phyloP scores from a whole-genome alignment of 2,797 vertebrate genomes.

The Toxotes lorentzi region DNA sequence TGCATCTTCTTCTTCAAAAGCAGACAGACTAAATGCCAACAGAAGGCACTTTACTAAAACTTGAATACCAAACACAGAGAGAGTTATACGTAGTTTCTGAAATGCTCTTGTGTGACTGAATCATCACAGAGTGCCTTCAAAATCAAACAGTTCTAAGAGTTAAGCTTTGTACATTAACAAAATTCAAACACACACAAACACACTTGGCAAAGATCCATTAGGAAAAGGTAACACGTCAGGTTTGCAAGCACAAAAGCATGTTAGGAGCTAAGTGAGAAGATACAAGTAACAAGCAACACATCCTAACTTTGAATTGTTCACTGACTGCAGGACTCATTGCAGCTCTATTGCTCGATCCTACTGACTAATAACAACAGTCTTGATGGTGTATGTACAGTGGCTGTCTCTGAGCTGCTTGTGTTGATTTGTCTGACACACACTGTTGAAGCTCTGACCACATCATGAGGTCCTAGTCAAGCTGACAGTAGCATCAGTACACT shows the following conservation, averaged over 20 bases:
- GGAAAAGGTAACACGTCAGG: conserved; percentile 43
- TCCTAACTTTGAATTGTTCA: conserved; percentile 44
- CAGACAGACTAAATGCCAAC: conserved; percentile 73
- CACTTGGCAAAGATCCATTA: conserved; percentile 53
- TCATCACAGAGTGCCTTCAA: conserved; percentile 27
- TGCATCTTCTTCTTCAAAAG: conserved; percentile 57
- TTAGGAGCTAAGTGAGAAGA: conserved; percentile 52
- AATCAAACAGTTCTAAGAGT: conserved; percentile 33
- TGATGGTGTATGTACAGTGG: conserved; percentile 71
- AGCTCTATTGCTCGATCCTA: conserved; percentile 61
- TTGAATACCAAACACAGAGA: conserved; percentile 69
- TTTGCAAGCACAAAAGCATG: conserved; percentile 59
- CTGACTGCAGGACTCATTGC: conserved; percentile 47
- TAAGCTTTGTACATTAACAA: conserved; percentile 53
- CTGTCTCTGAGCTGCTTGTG: conserved; percentile 48
- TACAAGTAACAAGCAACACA: conserved; percentile 50
- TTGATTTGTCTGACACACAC: conserved; percentile 45
- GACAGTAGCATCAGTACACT: conserved; percentile 19
- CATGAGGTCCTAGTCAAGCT: conserved; percentile 32
- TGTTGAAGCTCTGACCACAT: conserved; percentile 28
- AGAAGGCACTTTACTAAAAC: conserved; percentile 79
- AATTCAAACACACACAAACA: conserved; percentile 63
- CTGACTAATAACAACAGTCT: conserved; percentile 62
- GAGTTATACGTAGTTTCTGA: conserved; percentile 30
- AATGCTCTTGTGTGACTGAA: conserved; percentile 26